Base-by-base conservation (phyloP, 2,888 invertebrate genomes). In the Drosophila ezoana region DNA sequence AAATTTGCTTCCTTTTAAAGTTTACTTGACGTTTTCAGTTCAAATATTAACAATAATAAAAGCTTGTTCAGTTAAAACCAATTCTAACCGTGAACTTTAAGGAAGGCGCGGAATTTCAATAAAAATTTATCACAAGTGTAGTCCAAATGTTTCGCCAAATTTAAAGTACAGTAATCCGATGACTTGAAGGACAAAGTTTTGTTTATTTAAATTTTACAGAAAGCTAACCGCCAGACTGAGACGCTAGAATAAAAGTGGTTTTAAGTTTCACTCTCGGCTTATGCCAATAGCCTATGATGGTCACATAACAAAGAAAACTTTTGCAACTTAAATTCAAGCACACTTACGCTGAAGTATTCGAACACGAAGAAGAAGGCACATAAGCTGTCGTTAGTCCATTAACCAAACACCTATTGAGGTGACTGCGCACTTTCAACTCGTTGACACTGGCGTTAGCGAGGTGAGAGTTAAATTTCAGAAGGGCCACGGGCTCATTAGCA, bases 401-500 rank as follows among this genome's bases (percentile, higher is more conserved):
- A 72, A 58, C 63, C 43, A 53, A 76, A 75, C 76, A 75, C 68
- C 72, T 72, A 53, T 43, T 48, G 38, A 52, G 56, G 58, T 59
- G 58, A 61, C 57, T 45, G 38, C 47, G 44, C 47, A 59, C 40
- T 41, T 66, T 41, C 32, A 51, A 54, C 54, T 52, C 37, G 47
- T 43, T 48, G 44, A 45, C 66, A 59, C 20, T 41, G 52, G 44
- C 45, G 14, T 13, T 32, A 54, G 20, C 48, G 41, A 60, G 51
- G 20, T 41, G n/a, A 67, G 59, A 62, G 59, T 76, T 67, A 43
- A 62, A 54, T 75, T 75, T 72, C 72, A 52, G 33, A 49, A 63
- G 45, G 58, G 52, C 59, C 51, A 62, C 56, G 54, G 48, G 45
- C 72, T 72, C 57, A 76, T 76, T 76, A 76, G 76, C 49, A 62